These are phyloP conservation scores for Limnodromus scolopaceus DNA, from an alignment of 2,797 vertebrate genomes.

Conservation along the genomic window DNA sequence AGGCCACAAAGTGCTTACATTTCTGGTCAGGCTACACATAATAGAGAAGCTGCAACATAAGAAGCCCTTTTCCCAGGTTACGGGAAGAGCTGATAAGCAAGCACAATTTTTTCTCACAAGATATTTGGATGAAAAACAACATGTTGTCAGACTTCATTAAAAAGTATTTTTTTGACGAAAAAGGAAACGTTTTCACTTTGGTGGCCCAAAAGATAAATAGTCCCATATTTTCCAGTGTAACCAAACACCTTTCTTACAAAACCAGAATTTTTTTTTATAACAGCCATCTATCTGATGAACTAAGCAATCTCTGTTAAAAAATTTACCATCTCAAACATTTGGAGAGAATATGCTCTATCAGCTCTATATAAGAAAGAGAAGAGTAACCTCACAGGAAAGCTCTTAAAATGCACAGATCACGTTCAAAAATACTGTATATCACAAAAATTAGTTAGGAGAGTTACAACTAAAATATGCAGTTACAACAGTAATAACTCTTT, in stretches of 20 bases:
- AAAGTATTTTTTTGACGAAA: neutral
- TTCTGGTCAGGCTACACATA: neutral
- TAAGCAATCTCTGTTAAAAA: neutral
- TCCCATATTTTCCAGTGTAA: neutral
- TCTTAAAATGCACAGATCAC: neutral
- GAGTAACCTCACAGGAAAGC: neutral
- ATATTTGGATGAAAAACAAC: neutral
- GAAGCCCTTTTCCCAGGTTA: neutral
- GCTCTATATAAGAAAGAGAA: neutral
- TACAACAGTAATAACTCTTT: neutral
- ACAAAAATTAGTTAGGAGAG: neutral
- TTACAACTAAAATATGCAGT: rapidly evolving
- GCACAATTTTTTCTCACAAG: neutral
- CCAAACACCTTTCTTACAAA: neutral
- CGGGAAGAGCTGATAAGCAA: neutral
- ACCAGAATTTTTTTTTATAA: neutral
- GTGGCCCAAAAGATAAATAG: neutral
- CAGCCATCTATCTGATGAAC: neutral
- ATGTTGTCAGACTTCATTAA: neutral
- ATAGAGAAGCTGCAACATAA: neutral
- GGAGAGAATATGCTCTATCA: neutral
- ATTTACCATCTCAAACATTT: neutral
- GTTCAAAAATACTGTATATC: neutral
- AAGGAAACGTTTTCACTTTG: conserved; percentile 14
- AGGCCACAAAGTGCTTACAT: rapidly evolving